Conservation (phyloP, 1,140 invertebrate species). For the Teleogryllus occipitalis region DNA sequence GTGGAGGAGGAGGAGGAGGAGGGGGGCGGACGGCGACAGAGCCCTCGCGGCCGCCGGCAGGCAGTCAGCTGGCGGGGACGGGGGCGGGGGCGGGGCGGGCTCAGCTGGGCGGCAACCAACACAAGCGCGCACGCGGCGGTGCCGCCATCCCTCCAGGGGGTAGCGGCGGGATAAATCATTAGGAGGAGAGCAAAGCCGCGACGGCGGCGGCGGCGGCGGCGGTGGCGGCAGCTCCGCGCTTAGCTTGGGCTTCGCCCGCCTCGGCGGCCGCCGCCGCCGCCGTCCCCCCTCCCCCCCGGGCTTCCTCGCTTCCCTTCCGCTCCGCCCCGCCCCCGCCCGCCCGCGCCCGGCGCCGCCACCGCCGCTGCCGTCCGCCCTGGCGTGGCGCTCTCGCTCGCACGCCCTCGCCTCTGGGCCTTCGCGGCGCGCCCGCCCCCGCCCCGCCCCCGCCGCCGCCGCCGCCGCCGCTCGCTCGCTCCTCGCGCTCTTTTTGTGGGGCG, state of each 20-base stretch:
- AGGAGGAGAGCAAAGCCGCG: conserved; percentile 2
- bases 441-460: too few relatives aligned
- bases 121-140: not conserved
- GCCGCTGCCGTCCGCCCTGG: not conserved
- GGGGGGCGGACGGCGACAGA: not conserved
- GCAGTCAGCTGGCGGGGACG: not conserved
- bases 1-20: not conserved
- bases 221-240: not conserved
- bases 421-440: too few relatives aligned
- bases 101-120: not conserved
- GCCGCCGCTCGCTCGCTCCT: not conserved
- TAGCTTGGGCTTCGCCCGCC: not conserved
- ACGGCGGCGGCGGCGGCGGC: too few relatives aligned
- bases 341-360: too few relatives aligned
- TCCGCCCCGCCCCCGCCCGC: not conserved
- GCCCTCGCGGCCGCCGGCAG: not conserved
- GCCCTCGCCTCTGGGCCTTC: not conserved
- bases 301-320: too few relatives aligned
- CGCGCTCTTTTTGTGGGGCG: not conserved
- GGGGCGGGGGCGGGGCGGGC: too few relatives aligned
- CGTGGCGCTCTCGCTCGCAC: not conserved
- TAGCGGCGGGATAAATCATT: conserved; percentile 3
- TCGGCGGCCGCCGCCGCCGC: too few relatives aligned
- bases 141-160: not conserved
- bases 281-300: too few relatives aligned